Base-by-base conservation (phyloP, 2,797 vertebrate genomes). In the Sebastes hopkinsi region DNA sequence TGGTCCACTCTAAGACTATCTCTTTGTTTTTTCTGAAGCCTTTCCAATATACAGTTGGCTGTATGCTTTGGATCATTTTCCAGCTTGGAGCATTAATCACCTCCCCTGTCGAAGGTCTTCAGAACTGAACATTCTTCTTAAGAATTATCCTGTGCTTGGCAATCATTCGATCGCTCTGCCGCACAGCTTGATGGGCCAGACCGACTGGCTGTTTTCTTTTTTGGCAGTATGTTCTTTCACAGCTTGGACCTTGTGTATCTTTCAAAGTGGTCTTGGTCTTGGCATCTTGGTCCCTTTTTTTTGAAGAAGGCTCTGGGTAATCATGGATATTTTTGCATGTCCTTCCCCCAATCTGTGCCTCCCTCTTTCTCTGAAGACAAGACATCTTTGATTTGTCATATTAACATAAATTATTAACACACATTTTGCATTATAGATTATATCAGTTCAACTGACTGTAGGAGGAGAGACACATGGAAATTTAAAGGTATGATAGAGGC, bases 61-160 rank as follows among this genome's bases (percentile, higher is more conserved):
- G 8, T n/a, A 5, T 50, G 46, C 29, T 61, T 64, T 75, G 62
- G 22, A 36, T 67, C 12, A 36, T 77, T 55, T 66, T 69, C 30
- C 36, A 52, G 22, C 55, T 71, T 56, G 18, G 32, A 67, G 59
- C 50, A 75, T 55, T 38, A 79, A 75, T 67, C 56, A 52, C 56
- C 27, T 71, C 42, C 42, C 9, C 14, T 11, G 11, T 29, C 1
- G 0, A 52, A 61, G 38, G 29, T 75, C 70, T 36, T 46, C 54
- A 56, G 22, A 62, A 36, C 14, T 69, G n/a, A 73, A 34, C n/a
- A n/a, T 32, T 54, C 14, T 23, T 69, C n/a, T 13, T 7, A 34
- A 77, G 42, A 80, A 54, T 60, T 30, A 77, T 73, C 32, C n/a
- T 61, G 18, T 34, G 32, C 52, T 25, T 65, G 25, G 36, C 42